A percentile compares a stretch with the other conserved stretches of the same genome.
phyloP scores from a whole-genome alignment of 2,113 vertebrate species.

The Cyanocitta stelleri region DNA sequence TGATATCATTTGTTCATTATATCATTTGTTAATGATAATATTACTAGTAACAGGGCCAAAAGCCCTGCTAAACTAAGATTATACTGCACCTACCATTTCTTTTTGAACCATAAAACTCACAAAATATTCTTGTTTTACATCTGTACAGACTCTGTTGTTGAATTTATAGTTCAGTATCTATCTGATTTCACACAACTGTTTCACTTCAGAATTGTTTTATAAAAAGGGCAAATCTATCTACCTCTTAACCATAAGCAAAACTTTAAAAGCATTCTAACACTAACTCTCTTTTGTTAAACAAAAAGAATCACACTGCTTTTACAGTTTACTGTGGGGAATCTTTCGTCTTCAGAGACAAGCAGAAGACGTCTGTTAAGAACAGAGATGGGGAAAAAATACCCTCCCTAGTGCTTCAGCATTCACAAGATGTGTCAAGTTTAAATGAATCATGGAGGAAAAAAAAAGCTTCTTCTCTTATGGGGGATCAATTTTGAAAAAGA shows the following conservation, averaged over 20 bases:
- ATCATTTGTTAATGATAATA: not conserved
- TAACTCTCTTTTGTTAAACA: not conserved
- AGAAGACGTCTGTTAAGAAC: not conserved
- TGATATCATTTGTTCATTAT: not conserved
- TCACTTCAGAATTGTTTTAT: not conserved
- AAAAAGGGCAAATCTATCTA: not conserved
- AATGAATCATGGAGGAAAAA: not conserved
- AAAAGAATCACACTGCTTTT: constrained; percentile 11
- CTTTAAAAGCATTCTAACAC: not conserved
- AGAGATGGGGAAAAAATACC: constrained; percentile 10
- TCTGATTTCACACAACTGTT: not conserved
- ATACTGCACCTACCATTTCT: not conserved
- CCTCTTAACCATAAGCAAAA: not conserved
- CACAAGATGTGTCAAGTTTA: constrained; percentile 26
- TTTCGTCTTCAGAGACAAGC: constrained; percentile 21
- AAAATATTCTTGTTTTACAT: not conserved
- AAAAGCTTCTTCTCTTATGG: not conserved
- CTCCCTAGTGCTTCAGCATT: not conserved
- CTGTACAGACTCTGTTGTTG: not conserved
- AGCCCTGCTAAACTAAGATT: not conserved
- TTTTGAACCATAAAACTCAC: not conserved
- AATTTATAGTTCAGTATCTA: not conserved
- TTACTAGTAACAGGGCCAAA: not conserved
- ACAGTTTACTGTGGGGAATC: constrained; percentile 16
- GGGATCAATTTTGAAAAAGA: constrained; percentile 48